A percentile compares a stretch with the other conserved stretches of the same genome.
Evolutionary conservation across 2,797 vertebrate species (phyloP).

Genomic region (Alexandromys oeconomus): DNA sequence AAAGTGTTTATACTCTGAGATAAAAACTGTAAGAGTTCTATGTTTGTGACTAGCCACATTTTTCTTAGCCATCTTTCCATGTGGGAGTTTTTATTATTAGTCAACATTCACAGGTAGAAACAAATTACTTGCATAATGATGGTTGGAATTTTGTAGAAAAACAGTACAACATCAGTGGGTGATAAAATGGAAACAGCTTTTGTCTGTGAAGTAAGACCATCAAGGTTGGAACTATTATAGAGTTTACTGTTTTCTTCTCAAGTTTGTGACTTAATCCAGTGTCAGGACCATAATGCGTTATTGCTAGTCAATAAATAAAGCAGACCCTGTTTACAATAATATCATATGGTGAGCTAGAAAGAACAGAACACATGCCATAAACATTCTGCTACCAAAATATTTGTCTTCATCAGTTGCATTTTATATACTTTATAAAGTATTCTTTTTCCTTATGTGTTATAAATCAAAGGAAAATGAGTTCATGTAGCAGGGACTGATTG

Average conservation of each 20-base stretch:
- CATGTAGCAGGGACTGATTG: background rate
- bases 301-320: conserved; percentile 58
- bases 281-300: conserved; percentile 57
- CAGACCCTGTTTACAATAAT: conserved; percentile 67
- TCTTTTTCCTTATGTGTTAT: conserved; percentile 49
- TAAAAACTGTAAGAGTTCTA: conserved; percentile 4
- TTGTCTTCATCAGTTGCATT: conserved; percentile 66
- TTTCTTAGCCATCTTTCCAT: conserved; percentile 54
- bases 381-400: conserved; percentile 67
- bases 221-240: conserved; percentile 11
- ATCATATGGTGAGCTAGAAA: conserved; percentile 74
- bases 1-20: conserved; percentile 39
- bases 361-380: conserved; percentile 65
- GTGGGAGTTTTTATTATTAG: background rate
- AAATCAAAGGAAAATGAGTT: conserved; percentile 38
- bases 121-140: background rate
- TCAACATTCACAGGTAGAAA: conserved; percentile 17
- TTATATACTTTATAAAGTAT: conserved; percentile 45
- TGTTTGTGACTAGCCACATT: conserved; percentile 42
- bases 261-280: conserved; percentile 57
- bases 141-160: conserved; percentile 51
- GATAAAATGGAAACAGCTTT: conserved; percentile 38
- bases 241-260: background rate
- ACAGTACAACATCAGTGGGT: background rate
- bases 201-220: background rate